phyloP scores from a whole-genome alignment of 2,888 invertebrate genomes.

The Minunthozetes semirufus region DNA sequence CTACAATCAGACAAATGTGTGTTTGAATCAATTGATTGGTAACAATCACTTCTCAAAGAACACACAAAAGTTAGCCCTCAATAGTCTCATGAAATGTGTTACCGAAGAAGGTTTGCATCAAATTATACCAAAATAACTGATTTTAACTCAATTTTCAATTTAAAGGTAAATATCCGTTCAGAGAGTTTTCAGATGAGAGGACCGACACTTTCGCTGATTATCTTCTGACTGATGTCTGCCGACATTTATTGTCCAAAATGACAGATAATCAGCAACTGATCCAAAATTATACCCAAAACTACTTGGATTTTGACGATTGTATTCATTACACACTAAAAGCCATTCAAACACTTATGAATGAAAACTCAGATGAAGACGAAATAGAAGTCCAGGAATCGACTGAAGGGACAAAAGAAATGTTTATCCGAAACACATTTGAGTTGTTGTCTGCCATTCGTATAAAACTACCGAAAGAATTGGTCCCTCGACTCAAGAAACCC shows the following conservation, averaged over 20 bases:
- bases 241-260: constrained; percentile 59
- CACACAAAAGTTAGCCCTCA: constrained; percentile 25
- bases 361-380: constrained; percentile 52
- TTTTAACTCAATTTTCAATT: constrained; percentile 16
- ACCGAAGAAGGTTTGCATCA: constrained; percentile 32
- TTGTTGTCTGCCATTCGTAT: constrained; percentile 14
- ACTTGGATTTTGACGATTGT: constrained; percentile 65
- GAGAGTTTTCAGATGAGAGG: constrained; percentile 49
- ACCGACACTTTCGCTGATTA: constrained; percentile 59
- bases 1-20: constrained; percentile 10
- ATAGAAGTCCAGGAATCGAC: neutral
- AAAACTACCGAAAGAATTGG: constrained; percentile 14
- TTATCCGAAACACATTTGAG: constrained; percentile 21
- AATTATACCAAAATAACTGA: neutral
- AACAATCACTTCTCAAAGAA: constrained; percentile 12
- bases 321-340: constrained; percentile 64
- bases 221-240: constrained; percentile 62
- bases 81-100: constrained; percentile 29
- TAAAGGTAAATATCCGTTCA: constrained; percentile 58
- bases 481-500: neutral
- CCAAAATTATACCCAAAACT: constrained; percentile 62
- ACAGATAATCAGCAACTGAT: constrained; percentile 58
- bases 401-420: neutral
- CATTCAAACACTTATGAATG: constrained; percentile 52
- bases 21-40: neutral